Base-by-base conservation (phyloP, 2,113 vertebrate species). In the Megaptera novaeangliae region DNA sequence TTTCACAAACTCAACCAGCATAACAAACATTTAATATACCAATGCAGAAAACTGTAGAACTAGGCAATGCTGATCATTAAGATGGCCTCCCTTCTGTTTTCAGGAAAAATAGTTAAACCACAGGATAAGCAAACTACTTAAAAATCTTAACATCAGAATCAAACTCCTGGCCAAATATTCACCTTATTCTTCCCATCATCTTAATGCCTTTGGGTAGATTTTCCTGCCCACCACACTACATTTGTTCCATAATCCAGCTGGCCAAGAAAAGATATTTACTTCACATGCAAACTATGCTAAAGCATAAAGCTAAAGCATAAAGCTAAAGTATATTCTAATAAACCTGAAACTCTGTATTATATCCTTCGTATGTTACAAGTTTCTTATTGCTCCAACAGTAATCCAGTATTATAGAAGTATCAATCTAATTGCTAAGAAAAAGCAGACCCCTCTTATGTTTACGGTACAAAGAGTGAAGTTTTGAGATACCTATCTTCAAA, bases 1-100 rank as follows among this genome's bases (percentile, higher is more conserved):
- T 86, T 87, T 74, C 80, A 96, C 49, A 75, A 94, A 92, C 27
- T 46, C 78, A 85, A 68, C 57, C 68, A 89, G 88, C 34, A n/a
- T 31, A 68, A 82, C 78, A 86, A 92, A 85, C 15, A 68, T 78
- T 95, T 93, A 59, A 55, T 59, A 44, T 8, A 83, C 29, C 41
- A 52, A 87, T 31, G 44, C 55, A 94, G 25, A 83, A 93, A 72
- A 82, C 7, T 61, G 7, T 39, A 61, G 92, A 87, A 78, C 27
- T 59, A 71, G 31, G 29, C 13, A 63, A 64, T 21, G 18, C 6
- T 11, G 13, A 86, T 63, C 89, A 77, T 75, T 95, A 81, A 95
- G 36, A 71, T 52, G 39, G 25, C 25, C 41, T 84, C 27, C 44
- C 23, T 71, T 64, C 20, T 55, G 23, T 46, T 59, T 83, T 83